Conservation (phyloP, 2,888 invertebrate genomes). For the Craniophora ligustri region DNA sequence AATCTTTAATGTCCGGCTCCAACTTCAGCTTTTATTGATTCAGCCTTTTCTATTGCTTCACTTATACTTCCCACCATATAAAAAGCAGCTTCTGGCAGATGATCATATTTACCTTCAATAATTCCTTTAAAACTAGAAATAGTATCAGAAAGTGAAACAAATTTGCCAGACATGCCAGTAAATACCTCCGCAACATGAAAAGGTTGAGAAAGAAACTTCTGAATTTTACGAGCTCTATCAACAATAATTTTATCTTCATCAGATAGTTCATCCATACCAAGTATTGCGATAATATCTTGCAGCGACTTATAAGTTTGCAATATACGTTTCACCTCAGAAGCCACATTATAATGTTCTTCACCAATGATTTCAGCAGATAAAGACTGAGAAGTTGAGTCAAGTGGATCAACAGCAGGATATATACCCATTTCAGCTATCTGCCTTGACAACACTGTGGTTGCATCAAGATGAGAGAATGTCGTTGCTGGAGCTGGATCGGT, state of each 20-base stretch:
- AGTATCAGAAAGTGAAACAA: conserved; percentile 94
- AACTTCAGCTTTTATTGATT: too few species aligned
- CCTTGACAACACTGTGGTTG: conserved; percentile 97
- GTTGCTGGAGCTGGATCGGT: conserved; percentile 98
- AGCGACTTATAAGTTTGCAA: conserved; percentile 94
- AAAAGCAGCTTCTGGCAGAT: conserved; percentile 96
- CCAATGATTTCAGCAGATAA: conserved; percentile 98
- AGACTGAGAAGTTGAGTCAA: conserved; percentile 97
- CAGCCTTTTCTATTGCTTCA: too few species aligned
- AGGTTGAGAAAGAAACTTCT: conserved; percentile 96
- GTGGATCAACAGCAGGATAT: conserved; percentile 97
- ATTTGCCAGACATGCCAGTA: conserved; percentile 96
- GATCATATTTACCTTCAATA: conserved; percentile 94
- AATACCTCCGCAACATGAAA: conserved; percentile 97
- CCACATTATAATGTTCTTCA: conserved; percentile 95
- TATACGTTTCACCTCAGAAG: conserved; percentile 97
- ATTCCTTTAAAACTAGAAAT: conserved; percentile 95
- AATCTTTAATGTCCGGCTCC: too few species aligned
- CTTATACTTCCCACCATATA: conserved; percentile 95
- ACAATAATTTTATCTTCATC: conserved; percentile 96
- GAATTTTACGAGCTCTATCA: conserved; percentile 96
- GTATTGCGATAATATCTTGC: too few species aligned
- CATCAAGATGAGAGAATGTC: conserved; percentile 98
- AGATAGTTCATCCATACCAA: conserved; percentile 89
- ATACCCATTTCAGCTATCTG: conserved; percentile 97